Percentiles rank a stretch among this genome's conserved stretches.
Conservation (phyloP, 1,140 invertebrate genomes). For the Dinothrombium tinctorium region DNA sequence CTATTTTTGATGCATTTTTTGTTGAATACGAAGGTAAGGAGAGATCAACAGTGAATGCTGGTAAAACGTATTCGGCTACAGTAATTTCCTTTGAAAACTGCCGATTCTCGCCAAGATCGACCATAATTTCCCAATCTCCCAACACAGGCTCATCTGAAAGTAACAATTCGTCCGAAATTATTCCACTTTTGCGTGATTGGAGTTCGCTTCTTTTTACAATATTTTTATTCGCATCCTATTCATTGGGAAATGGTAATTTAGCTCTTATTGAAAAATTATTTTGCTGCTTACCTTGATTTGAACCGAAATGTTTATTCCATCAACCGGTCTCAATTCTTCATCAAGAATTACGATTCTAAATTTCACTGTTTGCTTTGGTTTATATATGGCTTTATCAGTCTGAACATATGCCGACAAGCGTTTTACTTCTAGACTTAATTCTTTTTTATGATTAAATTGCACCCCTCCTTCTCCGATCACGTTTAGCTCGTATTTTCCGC, state of each 20-base stretch:
- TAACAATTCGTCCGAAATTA: conserved; percentile 49
- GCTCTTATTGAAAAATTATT: background rate
- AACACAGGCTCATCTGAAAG: conserved; percentile 61
- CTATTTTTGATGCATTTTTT: conserved; percentile 45
- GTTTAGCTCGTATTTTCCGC: too few species aligned
- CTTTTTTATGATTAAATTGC: too few species aligned
- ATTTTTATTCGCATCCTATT: conserved; percentile 55
- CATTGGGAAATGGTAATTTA: background rate
- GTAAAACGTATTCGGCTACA: conserved; percentile 73
- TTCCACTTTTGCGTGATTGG: conserved; percentile 31
- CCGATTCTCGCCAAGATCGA: conserved; percentile 17
- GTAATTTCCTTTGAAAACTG: conserved; percentile 32
- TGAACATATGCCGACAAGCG: conserved; percentile 74
- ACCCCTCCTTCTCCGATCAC: too few species aligned
- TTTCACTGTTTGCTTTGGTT: conserved; percentile 50
- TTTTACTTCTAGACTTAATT: too few species aligned
- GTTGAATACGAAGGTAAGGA: conserved; percentile 53
- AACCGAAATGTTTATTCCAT: conserved; percentile 32
- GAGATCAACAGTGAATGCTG: conserved; percentile 76
- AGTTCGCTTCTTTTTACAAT: conserved; percentile 51
- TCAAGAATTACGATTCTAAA: conserved; percentile 62
- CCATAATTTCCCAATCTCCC: conserved; percentile 67
- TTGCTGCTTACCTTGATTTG: too few species aligned
- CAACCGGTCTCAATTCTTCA: conserved; percentile 39
- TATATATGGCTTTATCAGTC: conserved; percentile 80